Conservation (phyloP, 2,113 vertebrate genomes). For the Embiotoca jacksoni region DNA sequence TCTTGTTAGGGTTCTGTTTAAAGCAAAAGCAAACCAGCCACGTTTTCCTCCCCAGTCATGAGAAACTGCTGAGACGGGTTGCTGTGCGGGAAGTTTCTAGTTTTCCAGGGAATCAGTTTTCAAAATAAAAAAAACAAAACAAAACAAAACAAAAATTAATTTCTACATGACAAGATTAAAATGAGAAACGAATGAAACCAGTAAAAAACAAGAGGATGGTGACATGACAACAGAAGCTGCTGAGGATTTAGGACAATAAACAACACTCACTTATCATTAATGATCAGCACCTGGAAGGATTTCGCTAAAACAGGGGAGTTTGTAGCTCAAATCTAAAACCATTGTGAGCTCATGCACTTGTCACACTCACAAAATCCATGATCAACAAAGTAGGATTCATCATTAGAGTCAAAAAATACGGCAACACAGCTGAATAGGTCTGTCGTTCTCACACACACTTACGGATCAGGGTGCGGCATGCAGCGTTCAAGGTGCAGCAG, state of each 20-base stretch:
- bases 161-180: too few relatives aligned
- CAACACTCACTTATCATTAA: too few relatives aligned
- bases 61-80: background rate
- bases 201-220: background rate
- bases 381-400: conserved; percentile 19
- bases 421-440: conserved; percentile 13
- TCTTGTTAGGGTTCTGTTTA: background rate
- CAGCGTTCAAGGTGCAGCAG: conserved; percentile 73
- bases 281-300: too few relatives aligned
- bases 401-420: conserved; percentile 36
- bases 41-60: background rate
- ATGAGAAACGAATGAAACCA: background rate
- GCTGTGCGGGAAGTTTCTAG: too few relatives aligned
- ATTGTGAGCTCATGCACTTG: conserved; percentile 43
- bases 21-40: background rate
- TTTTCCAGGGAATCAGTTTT: background rate
- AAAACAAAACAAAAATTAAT: background rate
- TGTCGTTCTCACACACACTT: conserved; percentile 66
- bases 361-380: conserved; percentile 25
- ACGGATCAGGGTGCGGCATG: conserved; percentile 76
- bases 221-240: background rate
- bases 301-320: too few relatives aligned
- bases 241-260: background rate
- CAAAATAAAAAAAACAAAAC: background rate
- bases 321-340: background rate